These are phyloP conservation scores for Leucophenga maculata DNA, from an alignment of 2,888 invertebrate genomes.

Conservation along the genomic window DNA sequence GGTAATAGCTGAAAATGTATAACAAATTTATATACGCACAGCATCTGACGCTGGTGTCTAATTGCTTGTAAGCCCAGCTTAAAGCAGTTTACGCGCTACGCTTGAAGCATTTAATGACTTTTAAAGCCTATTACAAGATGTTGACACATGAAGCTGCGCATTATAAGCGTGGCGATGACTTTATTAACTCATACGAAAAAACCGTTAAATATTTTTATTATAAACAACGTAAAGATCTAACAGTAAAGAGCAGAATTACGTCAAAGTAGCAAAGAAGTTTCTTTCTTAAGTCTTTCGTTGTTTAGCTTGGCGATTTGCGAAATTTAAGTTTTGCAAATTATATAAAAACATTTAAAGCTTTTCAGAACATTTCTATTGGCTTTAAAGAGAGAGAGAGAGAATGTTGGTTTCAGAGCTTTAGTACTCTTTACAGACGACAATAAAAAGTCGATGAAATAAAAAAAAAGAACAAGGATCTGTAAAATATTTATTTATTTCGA, in stretches of 20 bases:
- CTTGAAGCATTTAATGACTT: not conserved
- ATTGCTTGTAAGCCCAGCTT: not conserved
- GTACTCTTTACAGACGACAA: no score
- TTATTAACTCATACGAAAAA: not conserved
- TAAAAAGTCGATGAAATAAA: no score
- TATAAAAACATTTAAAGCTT: no score
- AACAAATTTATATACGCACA: not conserved
- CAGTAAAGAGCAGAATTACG: no score
- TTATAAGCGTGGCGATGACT: not conserved
- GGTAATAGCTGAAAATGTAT: no score
- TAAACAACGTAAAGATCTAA: no score
- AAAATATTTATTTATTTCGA: no score
- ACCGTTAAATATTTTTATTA: no score
- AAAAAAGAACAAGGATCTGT: no score
- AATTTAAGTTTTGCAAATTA: no score
- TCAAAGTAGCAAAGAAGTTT: not conserved
- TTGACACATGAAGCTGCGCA: not conserved
- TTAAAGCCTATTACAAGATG: not conserved
- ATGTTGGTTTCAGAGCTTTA: no score
- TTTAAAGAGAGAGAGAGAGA: slow-evolving; percentile 29
- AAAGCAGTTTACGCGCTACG: not conserved
- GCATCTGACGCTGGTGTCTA: not conserved
- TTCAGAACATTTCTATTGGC: slow-evolving; percentile 10
- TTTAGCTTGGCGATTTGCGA: not conserved
- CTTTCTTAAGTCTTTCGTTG: slow-evolving; percentile 1